Percentiles rank a stretch among this genome's conserved stretches.
Evolutionary conservation across 2,888 invertebrate species (phyloP).

Genomic region (Pachydiplax longipennis): DNA sequence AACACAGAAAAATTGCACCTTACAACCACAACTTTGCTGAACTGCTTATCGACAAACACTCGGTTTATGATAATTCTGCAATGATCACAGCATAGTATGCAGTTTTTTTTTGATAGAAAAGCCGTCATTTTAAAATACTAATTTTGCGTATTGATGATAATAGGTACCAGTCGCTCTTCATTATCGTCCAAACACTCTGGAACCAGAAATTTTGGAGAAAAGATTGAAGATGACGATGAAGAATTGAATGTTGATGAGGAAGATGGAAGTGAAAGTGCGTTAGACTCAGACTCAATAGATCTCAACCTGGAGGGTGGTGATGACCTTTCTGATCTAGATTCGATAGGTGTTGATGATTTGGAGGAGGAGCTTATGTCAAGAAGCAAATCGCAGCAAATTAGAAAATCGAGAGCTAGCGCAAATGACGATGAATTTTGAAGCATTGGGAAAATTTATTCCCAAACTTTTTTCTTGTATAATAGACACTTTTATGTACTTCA

Average conservation of each 20-base stretch:
- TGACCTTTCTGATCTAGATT: conserved; percentile 22
- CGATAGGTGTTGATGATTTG: conserved; percentile 13
- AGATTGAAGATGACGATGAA: conserved; percentile 29
- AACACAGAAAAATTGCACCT: no score
- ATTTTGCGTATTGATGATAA: not conserved
- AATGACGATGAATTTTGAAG: conserved; percentile 11
- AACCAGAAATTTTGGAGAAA: conserved; percentile 30
- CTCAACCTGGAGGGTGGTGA: conserved; percentile 16
- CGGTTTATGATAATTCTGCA: no score
- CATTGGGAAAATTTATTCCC: no score
- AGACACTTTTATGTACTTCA: not conserved
- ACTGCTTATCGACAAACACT: no score
- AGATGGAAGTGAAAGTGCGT: conserved; percentile 33
- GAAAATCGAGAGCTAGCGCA: not conserved
- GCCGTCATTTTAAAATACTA: not conserved
- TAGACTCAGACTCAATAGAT: conserved; percentile 6
- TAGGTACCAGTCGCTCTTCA: conserved; percentile 20
- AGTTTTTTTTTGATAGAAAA: not conserved
- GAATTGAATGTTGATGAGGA: conserved; percentile 11
- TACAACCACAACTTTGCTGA: no score
- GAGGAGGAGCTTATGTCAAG: not conserved
- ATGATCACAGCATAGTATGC: no score
- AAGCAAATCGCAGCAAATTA: conserved; percentile 4
- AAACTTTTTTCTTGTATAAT: no score
- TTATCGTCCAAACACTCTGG: conserved; percentile 20